Conservation (phyloP, 2,888 invertebrate species). For the Helicoverpa assulta region DNA sequence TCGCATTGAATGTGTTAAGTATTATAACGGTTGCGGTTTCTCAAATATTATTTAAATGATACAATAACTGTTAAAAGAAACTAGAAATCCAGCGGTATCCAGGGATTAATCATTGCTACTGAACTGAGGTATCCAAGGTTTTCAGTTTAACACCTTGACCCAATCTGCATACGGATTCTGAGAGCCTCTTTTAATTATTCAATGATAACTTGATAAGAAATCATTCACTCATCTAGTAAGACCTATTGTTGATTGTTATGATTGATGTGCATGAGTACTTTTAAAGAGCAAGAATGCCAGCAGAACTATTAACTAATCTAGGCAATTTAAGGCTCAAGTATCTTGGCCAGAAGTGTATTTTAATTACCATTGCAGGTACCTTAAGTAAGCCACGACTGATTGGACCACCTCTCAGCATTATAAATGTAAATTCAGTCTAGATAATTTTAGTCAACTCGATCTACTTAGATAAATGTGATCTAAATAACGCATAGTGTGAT, state of each 20-base stretch:
- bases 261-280: background rate
- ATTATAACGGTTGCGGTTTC: background rate
- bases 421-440: conserved; percentile 29
- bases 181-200: background rate
- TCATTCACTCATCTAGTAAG: background rate
- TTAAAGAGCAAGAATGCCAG: conserved; percentile 13
- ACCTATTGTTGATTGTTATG: too few species aligned
- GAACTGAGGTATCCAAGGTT: background rate
- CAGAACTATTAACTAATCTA: conserved; percentile 17
- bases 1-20: too few species aligned
- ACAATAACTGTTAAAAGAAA: background rate
- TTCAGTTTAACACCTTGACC: background rate
- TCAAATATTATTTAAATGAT: too few species aligned
- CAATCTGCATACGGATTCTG: background rate
- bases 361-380: conserved; percentile 20
- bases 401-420: conserved; percentile 12
- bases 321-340: conserved; percentile 4
- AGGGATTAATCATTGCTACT: background rate
- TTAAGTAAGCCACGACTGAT: conserved; percentile 6
- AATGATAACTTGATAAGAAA: conserved; percentile 1
- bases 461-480: conserved; percentile 34
- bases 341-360: conserved; percentile 13
- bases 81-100: background rate
- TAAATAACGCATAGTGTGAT: conserved; percentile 36
- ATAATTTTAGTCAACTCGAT: conserved; percentile 39